Evolutionary conservation across 2,113 vertebrate species (phyloP).

Genomic region (Kryptolebias marmoratus): DNA sequence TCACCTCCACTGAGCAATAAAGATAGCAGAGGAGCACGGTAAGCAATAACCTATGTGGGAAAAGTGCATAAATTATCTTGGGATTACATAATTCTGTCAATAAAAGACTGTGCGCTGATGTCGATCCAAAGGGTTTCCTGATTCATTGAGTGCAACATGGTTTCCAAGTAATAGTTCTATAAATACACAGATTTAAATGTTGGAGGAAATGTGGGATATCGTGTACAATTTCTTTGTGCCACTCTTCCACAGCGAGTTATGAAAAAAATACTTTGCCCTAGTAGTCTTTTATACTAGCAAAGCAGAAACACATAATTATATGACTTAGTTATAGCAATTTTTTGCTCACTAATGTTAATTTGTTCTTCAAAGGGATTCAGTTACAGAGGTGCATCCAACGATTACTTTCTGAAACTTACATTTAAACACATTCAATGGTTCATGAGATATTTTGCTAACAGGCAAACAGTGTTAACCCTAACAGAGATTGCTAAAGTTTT

Average conservation of each 20-base stretch:
- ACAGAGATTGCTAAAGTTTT: too few species aligned
- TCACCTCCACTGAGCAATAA: slow-evolving; percentile 49
- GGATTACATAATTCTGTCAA: slow-evolving; percentile 39
- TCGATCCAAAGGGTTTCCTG: slow-evolving; percentile 2
- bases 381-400: too few species aligned
- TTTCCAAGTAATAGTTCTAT: not conserved
- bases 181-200: not conserved
- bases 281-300: too few species aligned
- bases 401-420: too few species aligned
- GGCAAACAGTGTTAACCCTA: too few species aligned
- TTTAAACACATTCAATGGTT: too few species aligned
- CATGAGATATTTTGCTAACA: too few species aligned
- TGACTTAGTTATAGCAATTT: too few species aligned
- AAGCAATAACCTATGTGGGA: not conserved
- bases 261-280: too few species aligned
- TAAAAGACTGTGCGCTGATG: slow-evolving; percentile 33
- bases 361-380: too few species aligned
- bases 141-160: slow-evolving; percentile 3
- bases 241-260: not conserved
- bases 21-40: slow-evolving; percentile 39
- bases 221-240: not conserved
- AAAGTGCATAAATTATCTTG: slow-evolving; percentile 14
- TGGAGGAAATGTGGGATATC: not conserved
- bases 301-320: too few species aligned
- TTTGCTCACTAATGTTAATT: too few species aligned